phyloP scores from a whole-genome alignment of 2,888 invertebrate species.

The Drosophila stalkeri region DNA sequence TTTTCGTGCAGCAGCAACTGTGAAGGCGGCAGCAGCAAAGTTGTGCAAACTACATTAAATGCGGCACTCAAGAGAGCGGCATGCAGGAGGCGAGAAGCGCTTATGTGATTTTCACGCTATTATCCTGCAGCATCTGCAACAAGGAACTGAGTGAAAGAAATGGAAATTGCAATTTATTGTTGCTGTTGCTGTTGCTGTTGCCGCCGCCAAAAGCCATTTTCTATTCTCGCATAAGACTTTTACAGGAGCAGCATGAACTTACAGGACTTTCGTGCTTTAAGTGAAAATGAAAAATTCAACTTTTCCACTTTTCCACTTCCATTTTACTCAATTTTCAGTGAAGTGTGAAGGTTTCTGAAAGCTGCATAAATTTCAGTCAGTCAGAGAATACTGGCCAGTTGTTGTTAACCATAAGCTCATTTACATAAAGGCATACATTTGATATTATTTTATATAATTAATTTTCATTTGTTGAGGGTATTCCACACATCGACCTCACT shows the following conservation, averaged over 20 bases:
- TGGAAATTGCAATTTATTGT: constrained; percentile 63
- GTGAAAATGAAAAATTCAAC: constrained; percentile 42
- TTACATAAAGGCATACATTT: background rate
- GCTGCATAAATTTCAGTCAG: constrained; percentile 56
- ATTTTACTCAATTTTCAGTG: constrained; percentile 18
- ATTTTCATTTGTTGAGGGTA: constrained; percentile 15
- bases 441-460: constrained; percentile 17
- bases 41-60: constrained; percentile 67
- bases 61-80: constrained; percentile 39
- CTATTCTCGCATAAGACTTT: constrained; percentile 32
- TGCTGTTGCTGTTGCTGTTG: background rate
- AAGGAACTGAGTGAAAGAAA: constrained; percentile 38
- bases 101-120: constrained; percentile 42
- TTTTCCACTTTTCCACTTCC: constrained; percentile 15
- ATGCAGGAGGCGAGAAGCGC: constrained; percentile 1
- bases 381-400: background rate
- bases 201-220: constrained; percentile 38
- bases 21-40: constrained; percentile 33
- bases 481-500: constrained; percentile 1
- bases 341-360: constrained; percentile 45
- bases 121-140: constrained; percentile 26
- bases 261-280: constrained; percentile 29
- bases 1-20: constrained; percentile 26
- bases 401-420: constrained; percentile 23
- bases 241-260: constrained; percentile 33